phyloP scores from a whole-genome alignment of 2,888 invertebrate species.

The Criorhina ranunculi region DNA sequence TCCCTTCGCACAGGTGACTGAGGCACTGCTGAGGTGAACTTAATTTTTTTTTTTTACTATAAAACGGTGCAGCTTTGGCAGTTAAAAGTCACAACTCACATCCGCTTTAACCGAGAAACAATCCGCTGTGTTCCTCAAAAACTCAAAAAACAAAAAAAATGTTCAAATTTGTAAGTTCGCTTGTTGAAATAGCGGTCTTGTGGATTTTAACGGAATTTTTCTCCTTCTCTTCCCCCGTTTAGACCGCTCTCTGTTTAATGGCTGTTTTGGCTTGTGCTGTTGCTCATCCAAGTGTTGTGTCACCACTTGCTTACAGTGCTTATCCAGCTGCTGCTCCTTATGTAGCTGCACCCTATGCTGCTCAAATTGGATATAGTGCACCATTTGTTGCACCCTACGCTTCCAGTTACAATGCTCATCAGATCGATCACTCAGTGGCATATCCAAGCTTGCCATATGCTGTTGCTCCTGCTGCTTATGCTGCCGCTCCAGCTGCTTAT shows the following conservation, averaged over 20 bases:
- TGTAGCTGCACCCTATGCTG: conserved; percentile 43
- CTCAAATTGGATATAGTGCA: conserved; percentile 62
- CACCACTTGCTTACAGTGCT: conserved; percentile 51
- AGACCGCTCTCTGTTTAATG: conserved; percentile 59
- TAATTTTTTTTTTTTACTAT: conserved; percentile 53
- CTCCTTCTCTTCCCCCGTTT: not conserved
- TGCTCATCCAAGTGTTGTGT: conserved; percentile 44
- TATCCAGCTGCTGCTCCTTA: conserved; percentile 36
- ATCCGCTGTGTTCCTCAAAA: no score
- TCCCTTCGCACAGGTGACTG: conserved; percentile 31
- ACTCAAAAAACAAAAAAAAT: conserved; percentile 30
- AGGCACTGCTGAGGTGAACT: no score
- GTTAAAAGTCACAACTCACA: conserved; percentile 49
- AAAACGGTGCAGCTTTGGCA: conserved; percentile 44
- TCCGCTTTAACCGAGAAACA: conserved; percentile 51
- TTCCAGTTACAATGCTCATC: conserved; percentile 64
- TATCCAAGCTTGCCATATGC: conserved; percentile 60
- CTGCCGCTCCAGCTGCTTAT: conserved; percentile 40
- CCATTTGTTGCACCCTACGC: conserved; percentile 62
- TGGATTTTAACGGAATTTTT: not conserved
- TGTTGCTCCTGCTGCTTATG: conserved; percentile 56
- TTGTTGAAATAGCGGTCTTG: not conserved
- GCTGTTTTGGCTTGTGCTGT: conserved; percentile 42
- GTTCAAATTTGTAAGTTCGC: conserved; percentile 69
- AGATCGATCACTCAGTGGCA: conserved; percentile 65